Evolutionary conservation across 2,888 invertebrate genomes (phyloP).

Genomic region (Agrochola litura): DNA sequence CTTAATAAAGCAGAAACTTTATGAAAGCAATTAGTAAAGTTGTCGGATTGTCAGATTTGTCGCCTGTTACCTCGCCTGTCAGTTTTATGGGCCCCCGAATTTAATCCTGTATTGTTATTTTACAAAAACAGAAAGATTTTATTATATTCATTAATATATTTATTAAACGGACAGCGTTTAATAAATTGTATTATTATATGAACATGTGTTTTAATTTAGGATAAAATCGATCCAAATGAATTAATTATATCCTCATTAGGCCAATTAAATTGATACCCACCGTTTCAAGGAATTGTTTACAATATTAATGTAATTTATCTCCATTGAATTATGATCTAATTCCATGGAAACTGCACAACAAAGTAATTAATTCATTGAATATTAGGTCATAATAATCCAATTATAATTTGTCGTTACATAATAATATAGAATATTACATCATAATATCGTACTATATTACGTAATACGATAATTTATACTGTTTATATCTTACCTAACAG

Average conservation of each 20-base stretch:
- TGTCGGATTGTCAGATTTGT: not conserved
- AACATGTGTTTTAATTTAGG: not conserved
- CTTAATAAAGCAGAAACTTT: not conserved
- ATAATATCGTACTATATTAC: conserved; percentile 14
- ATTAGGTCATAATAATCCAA: conserved; percentile 6
- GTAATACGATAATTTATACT: conserved; percentile 1
- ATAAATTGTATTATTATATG: not conserved
- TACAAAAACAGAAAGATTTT: not conserved
- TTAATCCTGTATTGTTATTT: not conserved
- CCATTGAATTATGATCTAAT: conserved; percentile 21
- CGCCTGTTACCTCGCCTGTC: not conserved
- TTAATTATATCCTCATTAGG: conserved; percentile 11
- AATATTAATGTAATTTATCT: conserved; percentile 26
- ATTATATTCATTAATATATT: not conserved
- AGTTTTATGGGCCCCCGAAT: not conserved
- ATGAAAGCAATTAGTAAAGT: not conserved
- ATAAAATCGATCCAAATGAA: not conserved
- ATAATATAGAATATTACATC: conserved; percentile 4
- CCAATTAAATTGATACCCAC: conserved; percentile 11
- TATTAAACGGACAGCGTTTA: not conserved
- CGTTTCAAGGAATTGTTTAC: conserved; percentile 45
- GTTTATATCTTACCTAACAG: conserved; percentile 4
- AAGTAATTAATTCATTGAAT: conserved; percentile 40
- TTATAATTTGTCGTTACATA: conserved; percentile 20
- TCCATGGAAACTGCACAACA: conserved; percentile 25